Conservation (phyloP, 2,888 invertebrate species). For the Drosophila pseudotalamancana region DNA sequence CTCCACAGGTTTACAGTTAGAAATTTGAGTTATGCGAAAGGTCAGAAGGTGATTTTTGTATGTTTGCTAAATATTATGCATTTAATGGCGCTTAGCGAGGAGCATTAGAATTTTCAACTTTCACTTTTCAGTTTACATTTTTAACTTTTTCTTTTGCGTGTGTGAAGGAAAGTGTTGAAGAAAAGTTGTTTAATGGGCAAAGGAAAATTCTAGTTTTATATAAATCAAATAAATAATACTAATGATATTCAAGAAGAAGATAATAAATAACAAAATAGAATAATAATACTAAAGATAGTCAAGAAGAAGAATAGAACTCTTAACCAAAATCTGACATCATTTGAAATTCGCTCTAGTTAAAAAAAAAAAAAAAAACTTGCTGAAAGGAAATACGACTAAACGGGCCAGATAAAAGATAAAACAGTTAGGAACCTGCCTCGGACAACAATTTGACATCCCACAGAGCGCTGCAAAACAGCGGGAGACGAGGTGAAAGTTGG, state of each 20-base stretch:
- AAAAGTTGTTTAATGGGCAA: too few relatives aligned
- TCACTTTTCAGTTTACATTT: constrained; percentile 11
- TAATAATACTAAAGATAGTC: too few relatives aligned
- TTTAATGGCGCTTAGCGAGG: neutral
- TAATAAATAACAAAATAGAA: too few relatives aligned
- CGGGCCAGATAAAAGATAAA: neutral
- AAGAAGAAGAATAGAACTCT: too few relatives aligned
- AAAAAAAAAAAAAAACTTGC: too few relatives aligned
- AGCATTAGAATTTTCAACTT: constrained; percentile 6
- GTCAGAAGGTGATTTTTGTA: constrained; percentile 28
- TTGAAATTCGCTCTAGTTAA: neutral
- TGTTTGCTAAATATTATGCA: neutral
- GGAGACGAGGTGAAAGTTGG: constrained; percentile 65
- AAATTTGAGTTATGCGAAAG: constrained; percentile 27
- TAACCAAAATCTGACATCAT: neutral
- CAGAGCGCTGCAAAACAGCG: constrained; percentile 29
- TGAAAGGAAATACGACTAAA: neutral
- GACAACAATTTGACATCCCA: constrained; percentile 25
- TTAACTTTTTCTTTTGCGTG: neutral
- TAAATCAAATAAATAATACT: too few relatives aligned
- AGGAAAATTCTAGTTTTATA: too few relatives aligned
- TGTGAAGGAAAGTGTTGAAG: neutral
- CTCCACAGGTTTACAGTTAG: constrained; percentile 6
- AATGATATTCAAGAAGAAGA: too few relatives aligned
- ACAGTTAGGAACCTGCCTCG: constrained; percentile 18